Evolutionary conservation across 2,888 invertebrate species (phyloP).

Genomic region (Himalopsyche japonica): DNA sequence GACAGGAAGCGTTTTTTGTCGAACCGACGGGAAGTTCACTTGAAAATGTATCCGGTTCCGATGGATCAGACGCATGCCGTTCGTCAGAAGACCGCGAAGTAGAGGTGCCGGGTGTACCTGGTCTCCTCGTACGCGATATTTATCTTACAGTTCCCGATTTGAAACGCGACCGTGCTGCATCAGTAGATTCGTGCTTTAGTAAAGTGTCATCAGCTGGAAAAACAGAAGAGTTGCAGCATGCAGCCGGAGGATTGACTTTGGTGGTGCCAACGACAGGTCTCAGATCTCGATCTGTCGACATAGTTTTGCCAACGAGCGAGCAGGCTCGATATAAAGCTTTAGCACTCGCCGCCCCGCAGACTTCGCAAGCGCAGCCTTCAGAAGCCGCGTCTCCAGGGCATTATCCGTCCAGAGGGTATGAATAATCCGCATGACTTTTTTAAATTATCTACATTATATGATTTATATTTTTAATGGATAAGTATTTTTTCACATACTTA

Average conservation of each 20-base stretch:
- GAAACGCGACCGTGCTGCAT: slow-evolving; percentile 82
- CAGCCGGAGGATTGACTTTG: slow-evolving; percentile 61
- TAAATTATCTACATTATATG: not conserved
- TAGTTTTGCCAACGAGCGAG: slow-evolving; percentile 82
- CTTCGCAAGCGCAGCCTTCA: slow-evolving; percentile 41
- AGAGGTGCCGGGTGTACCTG: slow-evolving; percentile 48
- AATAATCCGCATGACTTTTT: slow-evolving; percentile 40
- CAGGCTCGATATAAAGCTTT: slow-evolving; percentile 86
- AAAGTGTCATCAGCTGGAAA: slow-evolving; percentile 73
- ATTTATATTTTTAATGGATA: not conserved
- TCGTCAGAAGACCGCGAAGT: slow-evolving; percentile 39
- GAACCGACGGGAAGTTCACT: slow-evolving; percentile 73
- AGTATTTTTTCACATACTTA: no score
- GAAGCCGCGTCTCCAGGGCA: slow-evolving; percentile 23
- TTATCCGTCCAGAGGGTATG: slow-evolving; percentile 50
- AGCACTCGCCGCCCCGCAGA: slow-evolving; percentile 63
- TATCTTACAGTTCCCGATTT: slow-evolving; percentile 82
- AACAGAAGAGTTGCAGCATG: slow-evolving; percentile 70
- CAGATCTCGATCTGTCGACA: slow-evolving; percentile 83
- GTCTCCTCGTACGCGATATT: slow-evolving; percentile 67
- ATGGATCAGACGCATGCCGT: slow-evolving; percentile 47
- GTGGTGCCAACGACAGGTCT: slow-evolving; percentile 74
- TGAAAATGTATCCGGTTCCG: slow-evolving; percentile 68
- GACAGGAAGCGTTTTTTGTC: slow-evolving; percentile 82
- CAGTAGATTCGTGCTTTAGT: slow-evolving; percentile 85